These are phyloP conservation scores for Scrobipalpa costella DNA, from an alignment of 2,888 invertebrate genomes.

Conservation along the genomic window DNA sequence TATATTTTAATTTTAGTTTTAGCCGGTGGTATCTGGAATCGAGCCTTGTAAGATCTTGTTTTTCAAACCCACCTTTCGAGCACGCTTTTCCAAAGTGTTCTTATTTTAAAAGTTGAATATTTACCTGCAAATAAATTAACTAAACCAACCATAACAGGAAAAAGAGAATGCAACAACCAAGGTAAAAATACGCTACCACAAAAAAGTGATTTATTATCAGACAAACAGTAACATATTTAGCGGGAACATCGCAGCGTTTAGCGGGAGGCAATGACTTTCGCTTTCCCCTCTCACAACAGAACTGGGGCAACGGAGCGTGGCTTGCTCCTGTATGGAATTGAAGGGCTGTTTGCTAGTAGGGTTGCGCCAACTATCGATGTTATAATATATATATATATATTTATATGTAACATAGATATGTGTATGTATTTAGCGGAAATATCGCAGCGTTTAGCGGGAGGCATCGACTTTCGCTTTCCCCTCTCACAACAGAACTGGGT, in stretches of 20 bases:
- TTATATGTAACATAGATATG: too few relatives aligned
- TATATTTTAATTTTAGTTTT: too few relatives aligned
- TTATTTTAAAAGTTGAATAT: too few relatives aligned
- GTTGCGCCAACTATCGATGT: not conserved
- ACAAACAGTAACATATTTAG: not conserved
- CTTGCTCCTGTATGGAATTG: conserved; percentile 34
- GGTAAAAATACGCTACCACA: not conserved
- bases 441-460: not conserved
- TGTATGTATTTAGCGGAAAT: conserved; percentile 10
- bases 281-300: conserved; percentile 44
- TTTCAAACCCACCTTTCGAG: too few relatives aligned
- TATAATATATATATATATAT: not conserved
- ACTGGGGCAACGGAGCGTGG: conserved; percentile 49
- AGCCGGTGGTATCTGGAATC: too few relatives aligned
- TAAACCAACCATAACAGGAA: not conserved
- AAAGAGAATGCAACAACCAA: not conserved
- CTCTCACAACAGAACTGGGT: conserved; percentile 46
- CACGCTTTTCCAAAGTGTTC: too few relatives aligned
- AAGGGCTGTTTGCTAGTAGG: conserved; percentile 26
- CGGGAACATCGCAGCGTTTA: not conserved
- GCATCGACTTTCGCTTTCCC: conserved; percentile 48
- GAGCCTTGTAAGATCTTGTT: too few relatives aligned
- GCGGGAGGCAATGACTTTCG: conserved; percentile 42
- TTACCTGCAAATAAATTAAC: not conserved
- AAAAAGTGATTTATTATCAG: conserved; percentile 2